Base-by-base conservation (phyloP, 92 coral and sea anemone species). In the Phenganax marumi region DNA sequence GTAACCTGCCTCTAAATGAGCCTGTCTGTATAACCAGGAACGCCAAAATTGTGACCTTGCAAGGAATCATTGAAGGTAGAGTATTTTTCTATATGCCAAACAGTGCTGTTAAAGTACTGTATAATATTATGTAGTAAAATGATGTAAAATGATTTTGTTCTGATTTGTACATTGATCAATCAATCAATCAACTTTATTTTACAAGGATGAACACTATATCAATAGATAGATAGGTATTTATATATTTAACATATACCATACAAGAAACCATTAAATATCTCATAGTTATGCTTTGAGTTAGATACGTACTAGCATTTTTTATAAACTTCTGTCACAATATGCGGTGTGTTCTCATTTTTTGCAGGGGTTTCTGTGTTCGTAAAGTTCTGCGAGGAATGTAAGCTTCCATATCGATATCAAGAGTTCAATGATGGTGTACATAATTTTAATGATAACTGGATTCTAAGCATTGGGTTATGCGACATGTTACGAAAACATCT, bases 321-420 rank as follows among this genome's bases (percentile, higher is more conserved):
- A 69, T 24, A 43, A 13, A 8, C 24, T 8, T 23, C 14, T 26
- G 48, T 23, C 48, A 69, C 49, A 69, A 24, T 10, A 24, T 23
- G 18, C 47, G 13, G 51, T 8, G 14, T 69, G 19, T 46, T 24
- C 75, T 24, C 33, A 24, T 74, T 50, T 84, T 53, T 19, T 73
- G 11, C 50, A 76, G 85, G 88, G 22, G 68, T 85, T 12, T 75
- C 70, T 48, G 23, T 85, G 53, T 85, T 52, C 69, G 77, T 79
- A 52, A 85, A 66, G 48, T 85, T 85, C 26, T 85, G 88, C 79
- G 78, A 63, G 14, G 54, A 19, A 12, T 84, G 87, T 52, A 21
- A 76, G 14, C 48, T 84, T 56, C 87, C 87, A 7, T 84, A 84
- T 65, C 68, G 87, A 18, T 84, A 84, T 77, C 87, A 84, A 47